Evolutionary conservation across 1,140 invertebrate genomes (phyloP).

Genomic region (Sminthurinus signatus): DNA sequence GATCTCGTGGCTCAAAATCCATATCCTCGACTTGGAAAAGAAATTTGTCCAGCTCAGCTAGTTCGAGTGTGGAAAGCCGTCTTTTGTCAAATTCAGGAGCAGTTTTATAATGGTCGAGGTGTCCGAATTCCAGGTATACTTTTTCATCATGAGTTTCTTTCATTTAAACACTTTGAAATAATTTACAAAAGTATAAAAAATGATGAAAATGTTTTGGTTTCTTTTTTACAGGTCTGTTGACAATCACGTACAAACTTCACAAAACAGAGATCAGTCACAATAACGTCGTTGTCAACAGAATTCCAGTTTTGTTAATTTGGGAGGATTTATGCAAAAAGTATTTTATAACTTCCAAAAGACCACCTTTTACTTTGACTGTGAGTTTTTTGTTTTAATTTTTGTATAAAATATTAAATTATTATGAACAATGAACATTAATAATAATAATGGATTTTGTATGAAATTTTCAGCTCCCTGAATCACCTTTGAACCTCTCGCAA

Average conservation of each 20-base stretch:
- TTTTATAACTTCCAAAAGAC: constrained; percentile 25
- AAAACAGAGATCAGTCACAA: constrained; percentile 19
- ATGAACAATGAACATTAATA: not conserved
- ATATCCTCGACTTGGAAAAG: constrained; percentile 4
- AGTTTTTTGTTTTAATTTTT: constrained; percentile 1
- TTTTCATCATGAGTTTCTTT: too few relatives aligned
- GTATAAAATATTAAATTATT: not conserved
- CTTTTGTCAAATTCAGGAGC: constrained; percentile 11
- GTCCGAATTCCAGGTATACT: constrained; percentile 28
- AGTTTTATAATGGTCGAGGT: constrained; percentile 18
- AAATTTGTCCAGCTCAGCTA: constrained; percentile 28
- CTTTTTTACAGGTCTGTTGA: too few relatives aligned
- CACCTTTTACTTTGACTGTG: constrained; percentile 33
- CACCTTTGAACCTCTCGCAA: constrained; percentile 20
- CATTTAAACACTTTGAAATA: too few relatives aligned
- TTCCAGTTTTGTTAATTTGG: constrained; percentile 26
- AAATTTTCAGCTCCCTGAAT: constrained; percentile 21
- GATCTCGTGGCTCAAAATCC: constrained; percentile 17
- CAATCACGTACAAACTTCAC: constrained; percentile 19
- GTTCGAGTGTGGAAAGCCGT: constrained; percentile 25
- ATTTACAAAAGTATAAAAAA: too few relatives aligned
- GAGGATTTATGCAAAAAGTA: constrained; percentile 27
- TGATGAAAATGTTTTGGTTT: too few relatives aligned
- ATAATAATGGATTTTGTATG: not conserved
- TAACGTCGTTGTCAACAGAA: constrained; percentile 21